Evolutionary conservation across 1,140 invertebrate species (phyloP).

Genomic region (Papilio dardanus): DNA sequence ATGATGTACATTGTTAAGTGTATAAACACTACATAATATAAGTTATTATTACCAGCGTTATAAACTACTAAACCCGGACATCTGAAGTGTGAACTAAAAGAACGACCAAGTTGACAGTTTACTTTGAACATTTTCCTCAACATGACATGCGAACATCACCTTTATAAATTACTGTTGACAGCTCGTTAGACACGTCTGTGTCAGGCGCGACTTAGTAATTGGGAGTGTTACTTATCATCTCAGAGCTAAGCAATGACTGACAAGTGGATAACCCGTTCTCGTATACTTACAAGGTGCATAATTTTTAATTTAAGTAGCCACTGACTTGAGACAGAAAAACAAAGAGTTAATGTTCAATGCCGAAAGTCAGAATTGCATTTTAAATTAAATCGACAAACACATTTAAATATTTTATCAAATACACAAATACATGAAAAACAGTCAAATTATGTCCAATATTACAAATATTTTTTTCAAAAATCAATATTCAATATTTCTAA

Average conservation of each 20-base stretch:
- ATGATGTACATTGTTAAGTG: too few relatives aligned
- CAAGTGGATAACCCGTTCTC: slow-evolving; percentile 6
- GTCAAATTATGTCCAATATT: not conserved
- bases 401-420: not conserved
- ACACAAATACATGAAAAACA: not conserved
- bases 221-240: slow-evolving; percentile 26
- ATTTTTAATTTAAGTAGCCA: slow-evolving; percentile 17
- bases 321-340: not conserved
- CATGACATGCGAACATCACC: slow-evolving; percentile 13
- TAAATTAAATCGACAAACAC: not conserved
- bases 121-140: slow-evolving; percentile 3
- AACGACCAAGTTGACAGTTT: slow-evolving; percentile 8
- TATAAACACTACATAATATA: too few relatives aligned
- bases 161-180: slow-evolving; percentile 17
- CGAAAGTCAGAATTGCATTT: not conserved
- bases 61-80: not conserved
- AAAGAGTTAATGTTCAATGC: not conserved
- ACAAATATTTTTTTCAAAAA: not conserved
- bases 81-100: not conserved
- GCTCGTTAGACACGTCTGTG: slow-evolving; percentile 17
- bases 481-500: not conserved
- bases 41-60: too few relatives aligned
- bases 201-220: slow-evolving; percentile 17
- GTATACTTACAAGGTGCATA: not conserved
- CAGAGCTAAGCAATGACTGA: slow-evolving; percentile 17